phyloP scores from a whole-genome alignment of 2,888 invertebrate species.

The Gymnocheta viridis region DNA sequence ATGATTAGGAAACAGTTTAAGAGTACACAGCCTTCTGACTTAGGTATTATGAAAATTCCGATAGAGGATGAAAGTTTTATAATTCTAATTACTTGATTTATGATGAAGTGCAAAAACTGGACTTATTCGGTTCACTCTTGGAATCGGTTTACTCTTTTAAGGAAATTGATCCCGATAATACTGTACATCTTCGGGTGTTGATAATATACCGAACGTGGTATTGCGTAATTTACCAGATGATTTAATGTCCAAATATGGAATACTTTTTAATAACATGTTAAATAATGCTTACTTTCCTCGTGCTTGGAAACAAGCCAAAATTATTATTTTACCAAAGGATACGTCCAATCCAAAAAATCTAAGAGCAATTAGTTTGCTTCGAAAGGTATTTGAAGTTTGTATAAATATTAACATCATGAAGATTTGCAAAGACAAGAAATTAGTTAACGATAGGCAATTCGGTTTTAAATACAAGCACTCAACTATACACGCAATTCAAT shows the following conservation, averaged over 20 bases:
- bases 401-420: too few species aligned
- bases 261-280: too few species aligned
- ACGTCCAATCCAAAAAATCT: too few species aligned
- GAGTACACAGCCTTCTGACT: neutral
- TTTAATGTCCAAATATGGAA: neutral
- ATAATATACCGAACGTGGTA: neutral
- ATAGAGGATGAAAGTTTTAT: neutral
- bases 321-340: too few species aligned
- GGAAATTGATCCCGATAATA: neutral
- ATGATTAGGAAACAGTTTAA: slow-evolving; percentile 43
- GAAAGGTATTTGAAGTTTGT: too few species aligned
- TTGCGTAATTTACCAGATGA: neutral
- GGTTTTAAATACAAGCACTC: too few species aligned
- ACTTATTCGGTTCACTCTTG: slow-evolving; percentile 20
- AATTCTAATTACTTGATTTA: neutral
- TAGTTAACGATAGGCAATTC: too few species aligned
- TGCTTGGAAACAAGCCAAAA: too few species aligned
- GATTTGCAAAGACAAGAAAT: too few species aligned
- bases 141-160: slow-evolving; percentile 52
- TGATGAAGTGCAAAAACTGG: neutral
- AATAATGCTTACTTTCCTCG: too few species aligned
- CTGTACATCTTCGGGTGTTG: neutral
- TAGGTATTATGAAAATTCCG: slow-evolving; percentile 32
- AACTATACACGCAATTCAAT: too few species aligned
- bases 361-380: too few species aligned